Base-by-base conservation (phyloP, 2,113 vertebrate genomes). In the Baryphthengus martii region DNA sequence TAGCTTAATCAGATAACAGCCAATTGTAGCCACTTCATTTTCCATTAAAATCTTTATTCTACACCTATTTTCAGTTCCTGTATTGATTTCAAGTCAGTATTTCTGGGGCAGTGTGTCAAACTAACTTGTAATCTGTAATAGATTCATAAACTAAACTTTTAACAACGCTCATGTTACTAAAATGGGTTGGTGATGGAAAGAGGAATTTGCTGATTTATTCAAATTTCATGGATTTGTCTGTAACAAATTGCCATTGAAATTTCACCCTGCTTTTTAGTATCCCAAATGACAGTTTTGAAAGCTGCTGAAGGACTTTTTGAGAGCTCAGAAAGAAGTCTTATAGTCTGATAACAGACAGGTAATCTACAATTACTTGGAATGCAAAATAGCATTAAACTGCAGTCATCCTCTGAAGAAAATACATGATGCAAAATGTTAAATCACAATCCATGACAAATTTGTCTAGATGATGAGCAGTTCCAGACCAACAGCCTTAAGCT, bases 141-240 rank as follows among this genome's bases (percentile, higher is more conserved):
- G 40, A 85, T 79, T 56, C 44, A 75, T 21, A 81, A 85, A 77
- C 31, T 65, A 40, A 92, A 90, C 39, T 77, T 94, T 61, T 40
- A 61, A 50, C 17, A 89, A 33, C 16, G 37, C 35, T 90, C 28
- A 84, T 78, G 52, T 90, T 92, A 92, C 78, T 93, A 58, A 96
- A 94, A 93, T 76, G 19, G 35, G 13, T 28, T 72, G 29, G 44
- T 59, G 63, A 88, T 23, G 10, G 66, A 59, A 86, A 90, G 39
- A 72, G 4, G 8, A 68, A 79, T 87, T 88, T 52, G 13, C n/a
- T 44, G 37, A 84, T 90, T 93, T 93, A 92, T 90, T 94, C 76
- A 92, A 67, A 82, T 90, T 84, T 90, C 79, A 84, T 68, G 47
- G 75, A 80, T 91, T 90, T 91, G 63, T 96, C 83, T 88, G 56